Percentiles rank a stretch among this genome's conserved stretches.
These are phyloP conservation scores for Eupithecia exiguata DNA, from an alignment of 2,888 invertebrate genomes.

Conservation along the genomic window DNA sequence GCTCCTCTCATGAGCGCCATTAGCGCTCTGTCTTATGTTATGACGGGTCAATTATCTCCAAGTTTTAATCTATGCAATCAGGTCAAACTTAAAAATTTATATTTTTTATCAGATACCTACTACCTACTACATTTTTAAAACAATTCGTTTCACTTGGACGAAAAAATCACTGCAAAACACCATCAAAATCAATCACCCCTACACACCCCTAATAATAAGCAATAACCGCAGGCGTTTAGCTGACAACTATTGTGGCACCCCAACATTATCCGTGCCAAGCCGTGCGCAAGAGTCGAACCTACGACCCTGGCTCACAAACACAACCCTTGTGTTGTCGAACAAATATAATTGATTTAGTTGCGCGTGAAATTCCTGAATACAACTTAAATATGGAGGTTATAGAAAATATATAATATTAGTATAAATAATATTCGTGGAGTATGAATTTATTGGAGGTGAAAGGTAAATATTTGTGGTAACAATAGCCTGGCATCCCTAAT, in stretches of 20 bases:
- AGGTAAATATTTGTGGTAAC: neutral
- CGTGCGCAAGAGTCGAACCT: conserved; percentile 64
- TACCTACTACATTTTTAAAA: neutral
- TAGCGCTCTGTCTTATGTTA: too few relatives aligned
- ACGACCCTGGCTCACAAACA: conserved; percentile 35
- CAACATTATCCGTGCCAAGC: conserved; percentile 49
- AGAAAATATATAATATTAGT: too few relatives aligned
- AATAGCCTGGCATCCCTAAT: neutral
- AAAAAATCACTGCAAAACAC: neutral
- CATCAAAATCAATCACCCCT: conserved; percentile 47
- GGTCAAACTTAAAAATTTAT: neutral
- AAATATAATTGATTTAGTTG: conserved; percentile 77
- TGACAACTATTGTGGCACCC: conserved; percentile 73
- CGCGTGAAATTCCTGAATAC: conserved; percentile 70
- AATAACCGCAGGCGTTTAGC: conserved; percentile 78
- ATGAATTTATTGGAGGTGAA: conserved; percentile 8
- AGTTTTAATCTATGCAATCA: neutral
- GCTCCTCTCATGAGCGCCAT: too few relatives aligned
- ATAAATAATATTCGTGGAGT: neutral
- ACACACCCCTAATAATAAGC: conserved; percentile 65
- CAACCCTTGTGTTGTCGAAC: conserved; percentile 59
- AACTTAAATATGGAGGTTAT: conserved; percentile 4
- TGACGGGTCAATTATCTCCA: neutral
- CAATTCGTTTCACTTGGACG: neutral
- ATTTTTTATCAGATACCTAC: too few relatives aligned